These are phyloP conservation scores for Benitochromis conjunctus DNA, from an alignment of 2,113 vertebrate genomes.

Conservation along the genomic window DNA sequence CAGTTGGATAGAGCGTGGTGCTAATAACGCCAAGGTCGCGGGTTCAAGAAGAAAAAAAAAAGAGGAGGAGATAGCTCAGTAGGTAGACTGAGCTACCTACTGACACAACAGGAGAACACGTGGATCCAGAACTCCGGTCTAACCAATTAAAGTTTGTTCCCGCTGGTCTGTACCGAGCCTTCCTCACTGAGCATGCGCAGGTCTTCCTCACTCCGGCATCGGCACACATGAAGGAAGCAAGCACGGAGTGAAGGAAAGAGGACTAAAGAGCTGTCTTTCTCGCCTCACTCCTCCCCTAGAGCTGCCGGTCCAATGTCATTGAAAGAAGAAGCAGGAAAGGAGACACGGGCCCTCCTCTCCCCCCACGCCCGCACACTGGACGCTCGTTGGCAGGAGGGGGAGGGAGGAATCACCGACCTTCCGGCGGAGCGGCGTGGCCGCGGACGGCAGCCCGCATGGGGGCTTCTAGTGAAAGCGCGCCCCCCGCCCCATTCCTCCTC, in stretches of 20 bases:
- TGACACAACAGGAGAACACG: neutral
- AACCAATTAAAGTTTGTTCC: neutral
- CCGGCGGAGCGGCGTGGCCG: slow-evolving; percentile 57
- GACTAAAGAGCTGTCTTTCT: neutral
- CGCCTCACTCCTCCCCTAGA: neutral
- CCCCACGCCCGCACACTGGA: neutral
- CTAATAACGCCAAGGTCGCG: slow-evolving; percentile 68
- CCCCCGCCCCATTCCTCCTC: neutral
- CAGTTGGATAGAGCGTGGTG: slow-evolving; percentile 68
- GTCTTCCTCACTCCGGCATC: neutral
- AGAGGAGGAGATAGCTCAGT: too few relatives aligned
- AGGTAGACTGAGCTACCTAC: too few relatives aligned
- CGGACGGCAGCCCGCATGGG: slow-evolving; percentile 13
- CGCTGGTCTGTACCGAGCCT: neutral
- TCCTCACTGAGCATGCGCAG: neutral
- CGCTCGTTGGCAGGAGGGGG: neutral
- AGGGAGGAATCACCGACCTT: slow-evolving; percentile 57
- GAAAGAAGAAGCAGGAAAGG: neutral
- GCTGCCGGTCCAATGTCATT: neutral
- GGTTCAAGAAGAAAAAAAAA: too few relatives aligned
- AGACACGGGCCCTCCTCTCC: neutral
- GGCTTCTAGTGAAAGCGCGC: slow-evolving; percentile 2
- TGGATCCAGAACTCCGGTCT: neutral
- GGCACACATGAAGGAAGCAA: neutral
- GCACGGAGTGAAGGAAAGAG: neutral